Evolutionary conservation across 2,797 vertebrate species (phyloP).

Genomic region (Smutsia temminckii): DNA sequence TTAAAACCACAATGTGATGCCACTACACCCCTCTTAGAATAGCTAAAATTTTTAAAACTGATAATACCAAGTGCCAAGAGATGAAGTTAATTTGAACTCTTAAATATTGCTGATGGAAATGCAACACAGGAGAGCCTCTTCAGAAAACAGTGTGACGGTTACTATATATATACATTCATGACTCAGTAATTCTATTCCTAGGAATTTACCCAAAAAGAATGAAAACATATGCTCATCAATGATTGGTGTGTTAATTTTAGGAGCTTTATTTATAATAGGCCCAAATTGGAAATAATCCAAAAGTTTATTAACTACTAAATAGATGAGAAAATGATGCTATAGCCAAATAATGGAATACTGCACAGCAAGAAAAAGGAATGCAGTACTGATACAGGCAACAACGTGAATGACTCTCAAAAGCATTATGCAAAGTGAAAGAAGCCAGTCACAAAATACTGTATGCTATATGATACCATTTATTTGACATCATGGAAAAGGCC

Average conservation of each 20-base stretch:
- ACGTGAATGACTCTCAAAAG: background rate
- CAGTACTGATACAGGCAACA: background rate
- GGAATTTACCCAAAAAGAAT: constrained; percentile 46
- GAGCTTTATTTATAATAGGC: constrained; percentile 3
- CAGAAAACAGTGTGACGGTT: background rate
- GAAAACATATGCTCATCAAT: constrained; percentile 14
- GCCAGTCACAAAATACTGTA: background rate
- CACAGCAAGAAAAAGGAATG: background rate
- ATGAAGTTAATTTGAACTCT: background rate
- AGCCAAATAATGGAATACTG: background rate
- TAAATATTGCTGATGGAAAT: constrained; percentile 11
- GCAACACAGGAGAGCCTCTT: background rate
- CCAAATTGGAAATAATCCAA: constrained; percentile 28
- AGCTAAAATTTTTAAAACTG: background rate
- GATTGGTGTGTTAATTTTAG: background rate
- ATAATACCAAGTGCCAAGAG: background rate
- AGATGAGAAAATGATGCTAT: background rate
- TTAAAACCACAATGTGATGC: background rate
- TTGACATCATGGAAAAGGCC: constrained; percentile 13
- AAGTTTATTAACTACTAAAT: constrained; percentile 32
- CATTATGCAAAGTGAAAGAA: background rate
- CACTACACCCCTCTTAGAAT: background rate
- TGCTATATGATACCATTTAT: background rate
- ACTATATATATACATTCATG: background rate
- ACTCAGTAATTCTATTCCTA: constrained; percentile 31